Percentiles rank a stretch among this genome's conserved stretches.
phyloP scores from a whole-genome alignment of 2,113 vertebrate genomes.

The Pantherophis guttatus region DNA sequence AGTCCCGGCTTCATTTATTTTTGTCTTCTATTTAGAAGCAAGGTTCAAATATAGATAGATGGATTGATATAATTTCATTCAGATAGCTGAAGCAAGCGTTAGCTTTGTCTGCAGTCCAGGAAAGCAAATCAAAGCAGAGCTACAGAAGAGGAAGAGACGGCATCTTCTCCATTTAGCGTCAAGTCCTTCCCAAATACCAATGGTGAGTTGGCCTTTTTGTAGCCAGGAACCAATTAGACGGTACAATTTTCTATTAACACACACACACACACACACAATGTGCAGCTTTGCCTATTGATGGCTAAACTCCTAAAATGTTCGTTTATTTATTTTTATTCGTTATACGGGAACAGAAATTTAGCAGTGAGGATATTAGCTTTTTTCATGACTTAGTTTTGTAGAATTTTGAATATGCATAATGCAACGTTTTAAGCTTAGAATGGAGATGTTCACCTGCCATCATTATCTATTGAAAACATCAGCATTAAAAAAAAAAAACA shows the following conservation, averaged over 20 bases:
- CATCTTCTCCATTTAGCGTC: neutral
- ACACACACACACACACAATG: neutral
- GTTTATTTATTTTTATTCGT: neutral
- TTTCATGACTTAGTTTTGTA: neutral
- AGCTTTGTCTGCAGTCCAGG: neutral
- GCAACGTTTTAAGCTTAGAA: neutral
- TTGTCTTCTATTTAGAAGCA: neutral
- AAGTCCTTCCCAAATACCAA: neutral
- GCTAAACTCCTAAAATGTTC: neutral
- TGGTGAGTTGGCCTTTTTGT: neutral
- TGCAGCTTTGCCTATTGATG: neutral
- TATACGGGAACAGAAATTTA: neutral
- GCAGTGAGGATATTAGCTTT: neutral
- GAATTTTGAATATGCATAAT: neutral
- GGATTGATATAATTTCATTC: neutral
- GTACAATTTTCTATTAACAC: neutral
- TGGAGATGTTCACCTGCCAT: neutral
- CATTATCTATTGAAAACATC: neutral
- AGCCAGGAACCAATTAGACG: neutral
- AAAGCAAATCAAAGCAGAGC: neutral
- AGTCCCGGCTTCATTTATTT: neutral
- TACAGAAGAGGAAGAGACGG: neutral
- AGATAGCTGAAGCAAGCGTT: neutral
- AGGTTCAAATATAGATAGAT: neutral
- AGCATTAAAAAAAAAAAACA: neutral